Base-by-base conservation (phyloP, 2,797 vertebrate species). In the Nannoperca obscura region DNA sequence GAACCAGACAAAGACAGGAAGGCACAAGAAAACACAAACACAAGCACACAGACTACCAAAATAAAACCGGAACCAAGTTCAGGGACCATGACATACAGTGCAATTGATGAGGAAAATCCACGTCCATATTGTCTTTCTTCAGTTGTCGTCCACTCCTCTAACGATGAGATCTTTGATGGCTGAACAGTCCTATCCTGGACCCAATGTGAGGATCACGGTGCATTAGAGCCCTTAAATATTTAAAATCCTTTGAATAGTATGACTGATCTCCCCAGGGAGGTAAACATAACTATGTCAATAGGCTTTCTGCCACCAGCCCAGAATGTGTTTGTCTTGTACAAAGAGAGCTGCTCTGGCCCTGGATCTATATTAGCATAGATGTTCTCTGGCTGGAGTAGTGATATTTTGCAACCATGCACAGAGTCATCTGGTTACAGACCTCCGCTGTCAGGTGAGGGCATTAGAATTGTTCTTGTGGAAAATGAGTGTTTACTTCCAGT, bases 211-310 rank as follows among this genome's bases (percentile, higher is more conserved):
- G 67, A 84, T 85, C 67, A 61, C 22, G 38, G 60, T 81, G 80
- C 78, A 83, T 86, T 78, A 76, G 63, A 73, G 47, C 20, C 67
- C 49, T 78, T 79, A 75, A 85, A 88, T 91, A 91, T 87, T 90
- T 87, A 75, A 91, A 85, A 68, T 15, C 74, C 22, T 86, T 71
- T 70, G 77, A 83, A 59, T 53, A 69, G 58, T 80, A 58, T 49
- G 73, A 61, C 52, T 68, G 80, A 78, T 76, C 54, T 78, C 83
- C 52, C 57, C 24, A 14, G 83, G 71, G 75, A 75, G 72, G 83
- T 74, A 87, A 87, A 88, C 77, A 87, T 34, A 68, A 80, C 76
- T 76, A 24, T 84, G 81, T 91, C 87, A 89, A 87, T 63, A 82
- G 54, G 72, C 66, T 76, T 72, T 61, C 19, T 42, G 60, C 61